phyloP scores from a whole-genome alignment of 2,888 invertebrate genomes.

The Polydrusus tereticollis region DNA sequence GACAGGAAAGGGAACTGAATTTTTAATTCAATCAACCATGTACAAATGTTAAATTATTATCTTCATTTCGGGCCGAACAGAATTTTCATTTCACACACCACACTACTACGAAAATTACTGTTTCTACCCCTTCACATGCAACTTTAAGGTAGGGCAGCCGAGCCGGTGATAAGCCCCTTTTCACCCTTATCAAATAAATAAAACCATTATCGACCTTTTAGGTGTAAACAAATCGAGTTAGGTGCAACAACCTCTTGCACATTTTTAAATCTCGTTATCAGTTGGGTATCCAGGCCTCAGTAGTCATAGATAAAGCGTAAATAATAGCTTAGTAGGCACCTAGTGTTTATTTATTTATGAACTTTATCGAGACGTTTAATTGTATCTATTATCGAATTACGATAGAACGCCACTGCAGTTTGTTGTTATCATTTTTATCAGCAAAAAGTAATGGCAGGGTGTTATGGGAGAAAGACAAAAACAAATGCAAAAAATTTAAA shows the following conservation, averaged over 20 bases:
- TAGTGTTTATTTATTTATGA: not conserved
- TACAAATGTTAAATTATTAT: too few relatives aligned
- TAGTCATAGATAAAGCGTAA: not conserved
- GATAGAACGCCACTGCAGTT: not conserved
- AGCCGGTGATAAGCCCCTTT: not conserved
- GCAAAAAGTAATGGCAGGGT: not conserved
- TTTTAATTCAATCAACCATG: too few relatives aligned
- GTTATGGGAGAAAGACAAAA: not conserved
- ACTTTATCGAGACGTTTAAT: not conserved
- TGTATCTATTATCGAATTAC: not conserved
- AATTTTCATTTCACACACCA: not conserved
- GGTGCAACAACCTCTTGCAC: slow-evolving; percentile 14
- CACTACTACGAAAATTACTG: not conserved
- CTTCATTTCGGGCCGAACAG: not conserved
- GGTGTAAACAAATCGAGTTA: slow-evolving; percentile 1
- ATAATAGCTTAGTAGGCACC: too few relatives aligned
- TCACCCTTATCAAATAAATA: not conserved
- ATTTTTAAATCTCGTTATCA: slow-evolving; percentile 13
- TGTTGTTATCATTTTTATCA: not conserved
- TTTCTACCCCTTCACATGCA: slow-evolving; percentile 14
- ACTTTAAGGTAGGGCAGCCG: slow-evolving; percentile 34
- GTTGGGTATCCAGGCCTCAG: not conserved
- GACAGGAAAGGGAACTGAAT: too few relatives aligned
- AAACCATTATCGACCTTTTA: slow-evolving; percentile 9
- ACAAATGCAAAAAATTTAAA: slow-evolving; percentile 3